Evolutionary conservation across 2,113 vertebrate species (phyloP), one percentile per base, ranked within the genome.

Genomic region (Pungitius pungitius): DNA sequence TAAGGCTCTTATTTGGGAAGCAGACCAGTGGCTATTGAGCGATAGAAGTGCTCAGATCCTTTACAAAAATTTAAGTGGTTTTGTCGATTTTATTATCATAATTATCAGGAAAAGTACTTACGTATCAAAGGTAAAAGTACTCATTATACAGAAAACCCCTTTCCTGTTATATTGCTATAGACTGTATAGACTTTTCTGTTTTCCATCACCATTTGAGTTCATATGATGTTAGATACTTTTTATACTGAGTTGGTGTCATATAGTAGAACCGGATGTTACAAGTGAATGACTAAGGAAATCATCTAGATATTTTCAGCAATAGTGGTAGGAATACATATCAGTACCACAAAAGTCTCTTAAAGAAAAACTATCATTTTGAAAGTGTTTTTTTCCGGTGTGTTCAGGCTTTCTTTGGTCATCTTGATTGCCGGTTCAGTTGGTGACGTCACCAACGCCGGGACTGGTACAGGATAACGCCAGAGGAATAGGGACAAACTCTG

Each of bases 361-460:
- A 22, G 17, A 5, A 13, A 51, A 15, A 26, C 40, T 45, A 43
- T 79, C 0, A 68, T 26, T 81, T 72, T 82, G 68, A 85, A 39
- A 30, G 6, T 5, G 1, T 2, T 1, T 5, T 20, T 43, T 85
- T 85, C 77, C 72, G 76, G 69, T 59, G 2, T 11, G 0, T n/a
- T 10, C 1, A 0, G 0, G 2, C 5, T 47, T 6, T 17, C 12
- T 62, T 6, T 4, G 0, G 7, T 1, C 0, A 40, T 1, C 81
- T 88, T 87, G 61, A 73, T 56, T 37, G 64, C 75, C 77, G 79
- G 83, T 77, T 51, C 61, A n/a, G 33, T 61, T 66, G 55, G 75
- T 93, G 92, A 94, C 91, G 91, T 93, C 92, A 93, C 83, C 63
- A 47, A 73, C 63, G 61, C 85, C 77, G 84, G 83, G 77, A 85